Base-by-base conservation (phyloP, 2,888 invertebrate species). In the Coenonympha glycerion region DNA sequence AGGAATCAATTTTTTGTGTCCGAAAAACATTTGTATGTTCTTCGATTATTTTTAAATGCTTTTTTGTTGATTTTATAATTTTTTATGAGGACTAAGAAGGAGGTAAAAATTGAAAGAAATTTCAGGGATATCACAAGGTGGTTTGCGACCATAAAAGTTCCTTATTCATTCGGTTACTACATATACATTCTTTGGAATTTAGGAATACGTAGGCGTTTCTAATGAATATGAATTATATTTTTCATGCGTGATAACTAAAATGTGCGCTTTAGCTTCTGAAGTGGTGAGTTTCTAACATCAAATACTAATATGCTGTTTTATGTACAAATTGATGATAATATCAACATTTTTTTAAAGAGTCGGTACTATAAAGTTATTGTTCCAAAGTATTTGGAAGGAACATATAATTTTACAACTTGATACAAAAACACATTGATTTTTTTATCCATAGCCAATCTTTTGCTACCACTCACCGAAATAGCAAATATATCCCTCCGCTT, bases 401-500 rank as follows among this genome's bases (percentile, higher is more conserved):
- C 21, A 21, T 21, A 36, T 36, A 1, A 21, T 11, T 37, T 6
- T 11, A 21, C 19, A 13, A 37, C 13, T 22, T 37, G 4, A 15
- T 13, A 21, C 1, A 18, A 6, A 34, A 21, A 41, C 26, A 24
- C 6, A 21, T 26, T 1, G 22, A 51, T 45, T 41, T 51, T n/a
- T 36, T 34, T 34, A 19, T 49, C 51, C 28, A 40, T 37, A 33
- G 46, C 58, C 56, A 58, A 54, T 56, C n/a, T 2, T 46, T 53
- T 64, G 66, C 69, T 64, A 69, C 73, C 71, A 88, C 88, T 88
- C 85, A 88, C 88, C 88, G 65, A 86, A 84, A 73, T 81, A 84
- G 76, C 88, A 88, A 80, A 86, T 79, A 79, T 85, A 87, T 87
- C 87, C 84, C 61, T 87, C 81, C 72, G 88, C 88, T 87, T 87